Evolutionary conservation across 2,888 invertebrate species (phyloP).

Genomic region (Drosophila mimica): DNA sequence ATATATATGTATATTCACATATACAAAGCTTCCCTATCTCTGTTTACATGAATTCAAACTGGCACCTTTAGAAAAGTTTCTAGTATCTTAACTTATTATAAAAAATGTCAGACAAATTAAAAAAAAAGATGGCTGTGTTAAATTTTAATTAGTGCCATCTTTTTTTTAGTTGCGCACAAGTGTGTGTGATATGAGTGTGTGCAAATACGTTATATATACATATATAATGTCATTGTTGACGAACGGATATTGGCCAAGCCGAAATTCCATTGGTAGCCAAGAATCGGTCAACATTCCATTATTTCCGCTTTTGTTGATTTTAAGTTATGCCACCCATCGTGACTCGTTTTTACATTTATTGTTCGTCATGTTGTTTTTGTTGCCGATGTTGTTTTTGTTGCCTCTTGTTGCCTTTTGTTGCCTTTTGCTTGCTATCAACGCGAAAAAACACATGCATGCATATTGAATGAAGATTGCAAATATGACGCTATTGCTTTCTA

Average conservation of each 20-base stretch:
- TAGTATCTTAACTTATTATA: not conserved
- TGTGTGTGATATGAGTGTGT: too few species aligned
- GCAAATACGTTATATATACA: not conserved
- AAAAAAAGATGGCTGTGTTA: not conserved
- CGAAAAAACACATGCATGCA: conserved; percentile 45
- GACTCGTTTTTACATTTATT: conserved; percentile 45
- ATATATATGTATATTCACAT: not conserved
- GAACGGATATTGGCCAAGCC: not conserved
- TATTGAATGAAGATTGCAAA: conserved; percentile 64
- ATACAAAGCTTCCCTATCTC: not conserved
- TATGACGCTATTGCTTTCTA: conserved; percentile 28
- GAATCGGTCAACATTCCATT: conserved; percentile 11
- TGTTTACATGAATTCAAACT: not conserved
- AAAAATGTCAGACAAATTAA: not conserved
- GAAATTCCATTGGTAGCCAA: not conserved
- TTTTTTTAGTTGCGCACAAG: not conserved
- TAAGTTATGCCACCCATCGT: conserved; percentile 37
- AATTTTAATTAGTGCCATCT: not conserved
- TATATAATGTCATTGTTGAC: not conserved
- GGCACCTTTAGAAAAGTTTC: not conserved
- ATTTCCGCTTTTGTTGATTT: conserved; percentile 13
- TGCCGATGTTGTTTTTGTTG: conserved; percentile 43
- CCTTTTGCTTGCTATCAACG: conserved; percentile 37
- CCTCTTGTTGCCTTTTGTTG: conserved; percentile 7
- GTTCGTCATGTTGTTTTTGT: conserved; percentile 66